Evolutionary conservation across 2,113 vertebrate species (phyloP).

Genomic region (Rhinoderma darwinii): DNA sequence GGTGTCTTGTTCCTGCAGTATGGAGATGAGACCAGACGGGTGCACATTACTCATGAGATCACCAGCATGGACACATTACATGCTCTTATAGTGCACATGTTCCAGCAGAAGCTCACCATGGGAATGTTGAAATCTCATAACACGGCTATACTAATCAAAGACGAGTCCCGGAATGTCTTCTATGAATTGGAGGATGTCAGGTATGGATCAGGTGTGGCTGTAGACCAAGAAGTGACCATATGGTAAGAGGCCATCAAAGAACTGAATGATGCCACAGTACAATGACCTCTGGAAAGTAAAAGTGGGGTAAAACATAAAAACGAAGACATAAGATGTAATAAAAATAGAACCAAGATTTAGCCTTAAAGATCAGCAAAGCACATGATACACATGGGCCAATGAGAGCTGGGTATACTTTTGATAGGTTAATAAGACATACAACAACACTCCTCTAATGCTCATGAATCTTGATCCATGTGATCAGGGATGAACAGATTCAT

Average conservation of each 20-base stretch:
- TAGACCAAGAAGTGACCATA: background rate
- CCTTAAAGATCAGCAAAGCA: no score
- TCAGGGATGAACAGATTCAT: no score
- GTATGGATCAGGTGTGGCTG: conserved; percentile 64
- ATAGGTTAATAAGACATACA: no score
- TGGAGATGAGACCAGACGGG: conserved; percentile 93
- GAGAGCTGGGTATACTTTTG: background rate
- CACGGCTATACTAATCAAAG: conserved; percentile 98
- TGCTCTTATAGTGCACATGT: conserved; percentile 98
- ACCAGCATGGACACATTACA: conserved; percentile 98
- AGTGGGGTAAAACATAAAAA: background rate
- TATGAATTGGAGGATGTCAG: conserved; percentile 96
- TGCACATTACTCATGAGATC: conserved; percentile 98
- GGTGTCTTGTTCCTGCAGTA: conserved; percentile 98
- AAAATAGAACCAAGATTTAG: no score
- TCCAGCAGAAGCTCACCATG: conserved; percentile 97
- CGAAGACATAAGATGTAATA: background rate
- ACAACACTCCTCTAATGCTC: no score
- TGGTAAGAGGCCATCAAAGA: background rate
- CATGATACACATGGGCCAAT: no score
- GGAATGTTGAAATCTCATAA: conserved; percentile 98
- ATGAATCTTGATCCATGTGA: no score
- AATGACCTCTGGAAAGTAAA: background rate
- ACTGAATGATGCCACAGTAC: background rate
- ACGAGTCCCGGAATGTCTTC: conserved; percentile 96